Conservation (phyloP, 2,113 vertebrate genomes). For the Fregetta grallaria region DNA sequence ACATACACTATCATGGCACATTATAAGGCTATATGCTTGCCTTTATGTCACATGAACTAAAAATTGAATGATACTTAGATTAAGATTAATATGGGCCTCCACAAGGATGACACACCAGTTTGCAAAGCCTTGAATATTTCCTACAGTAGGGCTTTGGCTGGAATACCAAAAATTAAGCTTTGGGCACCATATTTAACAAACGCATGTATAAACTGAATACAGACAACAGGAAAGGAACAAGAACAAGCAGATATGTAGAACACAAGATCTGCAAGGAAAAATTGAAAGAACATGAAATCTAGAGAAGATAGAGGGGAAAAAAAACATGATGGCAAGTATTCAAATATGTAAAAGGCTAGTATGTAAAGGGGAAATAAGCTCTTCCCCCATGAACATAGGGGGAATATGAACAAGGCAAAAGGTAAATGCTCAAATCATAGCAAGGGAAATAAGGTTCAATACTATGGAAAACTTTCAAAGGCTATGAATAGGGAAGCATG, state of each 20-base stretch:
- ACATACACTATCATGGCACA: neutral
- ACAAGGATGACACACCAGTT: neutral
- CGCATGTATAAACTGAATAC: neutral
- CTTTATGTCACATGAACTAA: neutral
- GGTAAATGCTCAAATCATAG: neutral
- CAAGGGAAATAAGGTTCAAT: neutral
- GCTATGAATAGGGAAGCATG: neutral
- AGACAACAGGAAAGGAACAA: neutral
- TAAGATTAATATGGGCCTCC: neutral
- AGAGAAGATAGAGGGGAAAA: neutral
- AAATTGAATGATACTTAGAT: neutral
- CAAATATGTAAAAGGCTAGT: neutral
- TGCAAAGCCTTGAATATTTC: neutral
- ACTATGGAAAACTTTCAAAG: neutral
- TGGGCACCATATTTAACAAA: neutral
- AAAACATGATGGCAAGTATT: neutral
- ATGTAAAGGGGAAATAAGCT: neutral
- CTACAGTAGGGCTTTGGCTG: neutral
- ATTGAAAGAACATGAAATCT: neutral
- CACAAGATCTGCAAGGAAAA: neutral
- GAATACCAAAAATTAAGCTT: neutral
- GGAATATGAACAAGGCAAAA: neutral
- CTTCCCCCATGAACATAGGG: neutral
- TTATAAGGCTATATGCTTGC: neutral
- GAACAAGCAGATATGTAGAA: neutral